Conservation (phyloP, 2,113 vertebrate genomes). For the Rana temporaria region DNA sequence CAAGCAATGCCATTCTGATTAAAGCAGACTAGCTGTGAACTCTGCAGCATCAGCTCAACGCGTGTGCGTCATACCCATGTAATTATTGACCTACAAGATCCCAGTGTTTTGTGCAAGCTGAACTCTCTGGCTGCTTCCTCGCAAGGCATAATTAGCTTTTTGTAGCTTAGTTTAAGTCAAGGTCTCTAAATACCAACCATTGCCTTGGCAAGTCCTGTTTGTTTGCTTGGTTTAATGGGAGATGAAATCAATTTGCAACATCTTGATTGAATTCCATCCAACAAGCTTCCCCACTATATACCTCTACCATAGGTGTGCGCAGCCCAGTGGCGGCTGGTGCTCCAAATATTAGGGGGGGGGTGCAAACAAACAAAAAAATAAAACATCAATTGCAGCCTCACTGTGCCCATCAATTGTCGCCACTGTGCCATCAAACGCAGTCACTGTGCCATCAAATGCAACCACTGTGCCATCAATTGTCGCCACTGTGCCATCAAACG, state of each 20-base stretch:
- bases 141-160: constrained; percentile 57
- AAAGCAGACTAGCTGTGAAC: constrained; percentile 29
- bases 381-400: too few relatives aligned
- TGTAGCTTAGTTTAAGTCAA: constrained; percentile 36
- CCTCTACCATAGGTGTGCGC: neutral
- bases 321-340: too few relatives aligned
- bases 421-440: too few relatives aligned
- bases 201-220: constrained; percentile 16
- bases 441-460: too few relatives aligned
- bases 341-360: too few relatives aligned
- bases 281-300: neutral
- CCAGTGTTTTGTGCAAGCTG: constrained; percentile 35
- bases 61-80: constrained; percentile 52
- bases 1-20: constrained; percentile 49
- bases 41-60: constrained; percentile 6
- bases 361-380: too few relatives aligned
- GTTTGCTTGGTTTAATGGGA: neutral
- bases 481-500: too few relatives aligned
- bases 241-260: constrained; percentile 27
- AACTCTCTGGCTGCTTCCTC: constrained; percentile 45
- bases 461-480: too few relatives aligned
- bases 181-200: constrained; percentile 44
- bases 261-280: constrained; percentile 17
- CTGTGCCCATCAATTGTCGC: too few relatives aligned
- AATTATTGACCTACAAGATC: constrained; percentile 48